Percentiles rank a stretch among this genome's conserved stretches.
Conservation (phyloP, 1,140 invertebrate species). For the Rhynchophorus ferrugineus region DNA sequence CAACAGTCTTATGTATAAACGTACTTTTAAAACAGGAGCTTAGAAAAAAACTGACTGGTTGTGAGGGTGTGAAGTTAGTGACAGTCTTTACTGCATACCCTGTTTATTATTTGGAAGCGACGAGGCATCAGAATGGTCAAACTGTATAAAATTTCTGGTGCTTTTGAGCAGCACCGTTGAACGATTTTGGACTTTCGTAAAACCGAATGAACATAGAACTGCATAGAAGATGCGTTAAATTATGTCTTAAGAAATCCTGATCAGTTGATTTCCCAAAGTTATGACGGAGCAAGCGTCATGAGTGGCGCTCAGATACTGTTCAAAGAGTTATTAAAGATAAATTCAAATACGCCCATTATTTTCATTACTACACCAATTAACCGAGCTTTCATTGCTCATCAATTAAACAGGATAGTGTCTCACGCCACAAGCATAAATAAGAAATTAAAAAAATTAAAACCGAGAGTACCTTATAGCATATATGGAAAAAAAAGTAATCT, state of each 20-base stretch:
- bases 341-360: constrained; percentile 34
- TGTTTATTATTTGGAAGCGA: constrained; percentile 19
- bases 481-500: constrained; percentile 12
- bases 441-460: constrained; percentile 10
- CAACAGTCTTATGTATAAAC: not conserved
- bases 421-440: constrained; percentile 28
- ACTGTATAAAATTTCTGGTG: too few relatives aligned
- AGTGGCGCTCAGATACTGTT: constrained; percentile 33
- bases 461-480: constrained; percentile 8
- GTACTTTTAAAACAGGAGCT: constrained; percentile 15
- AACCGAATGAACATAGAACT: constrained; percentile 20
- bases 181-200: constrained; percentile 30
- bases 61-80: constrained; percentile 17
- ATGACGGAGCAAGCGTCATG: constrained; percentile 35
- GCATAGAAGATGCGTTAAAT: constrained; percentile 28
- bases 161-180: constrained; percentile 29
- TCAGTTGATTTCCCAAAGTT: constrained; percentile 38
- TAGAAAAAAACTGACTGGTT: constrained; percentile 23
- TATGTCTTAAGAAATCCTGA: constrained; percentile 27
- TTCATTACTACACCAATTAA: constrained; percentile 32
- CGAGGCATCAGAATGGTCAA: too few relatives aligned
- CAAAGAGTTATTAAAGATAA: constrained; percentile 31
- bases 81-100: constrained; percentile 23
- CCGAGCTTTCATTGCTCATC: constrained; percentile 37
- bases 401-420: constrained; percentile 35